These are phyloP conservation scores for Nycticryphes semicollaris DNA, from an alignment of 2,113 vertebrate genomes.

Conservation along the genomic window DNA sequence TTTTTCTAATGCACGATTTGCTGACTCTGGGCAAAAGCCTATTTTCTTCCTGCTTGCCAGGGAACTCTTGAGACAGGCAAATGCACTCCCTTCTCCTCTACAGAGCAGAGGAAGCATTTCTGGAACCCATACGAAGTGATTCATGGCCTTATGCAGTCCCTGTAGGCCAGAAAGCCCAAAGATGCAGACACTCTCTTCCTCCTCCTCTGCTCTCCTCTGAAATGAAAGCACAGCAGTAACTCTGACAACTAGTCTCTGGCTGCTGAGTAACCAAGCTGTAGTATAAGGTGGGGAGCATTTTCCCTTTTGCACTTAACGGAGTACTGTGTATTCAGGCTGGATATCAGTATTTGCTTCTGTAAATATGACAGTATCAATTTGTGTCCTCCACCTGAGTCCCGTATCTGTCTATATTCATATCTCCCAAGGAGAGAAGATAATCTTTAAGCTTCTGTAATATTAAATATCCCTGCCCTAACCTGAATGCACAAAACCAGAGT, in stretches of 20 bases:
- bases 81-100: not conserved
- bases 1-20: not conserved
- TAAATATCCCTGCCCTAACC: slow-evolving; percentile 11
- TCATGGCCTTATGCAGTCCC: not conserved
- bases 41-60: not conserved
- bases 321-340: slow-evolving; percentile 35
- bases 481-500: slow-evolving; percentile 17
- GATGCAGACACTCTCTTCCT: not conserved
- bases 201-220: not conserved
- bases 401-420: slow-evolving; percentile 26
- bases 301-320: slow-evolving; percentile 23
- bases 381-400: not conserved
- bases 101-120: slow-evolving; percentile 2
- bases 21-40: slow-evolving; percentile 7
- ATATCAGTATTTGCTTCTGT: slow-evolving; percentile 42
- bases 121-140: not conserved
- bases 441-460: slow-evolving; percentile 15
- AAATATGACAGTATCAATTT: not conserved
- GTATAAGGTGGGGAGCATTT: not conserved
- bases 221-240: slow-evolving; percentile 10
- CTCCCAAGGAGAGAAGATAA: slow-evolving; percentile 67
- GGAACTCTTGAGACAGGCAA: not conserved
- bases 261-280: slow-evolving; percentile 30
- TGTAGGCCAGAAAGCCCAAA: not conserved
- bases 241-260: not conserved